Evolutionary conservation across 2,113 vertebrate species (phyloP), one percentile per base, ranked within the genome.

Genomic region (Barbus barbus): DNA sequence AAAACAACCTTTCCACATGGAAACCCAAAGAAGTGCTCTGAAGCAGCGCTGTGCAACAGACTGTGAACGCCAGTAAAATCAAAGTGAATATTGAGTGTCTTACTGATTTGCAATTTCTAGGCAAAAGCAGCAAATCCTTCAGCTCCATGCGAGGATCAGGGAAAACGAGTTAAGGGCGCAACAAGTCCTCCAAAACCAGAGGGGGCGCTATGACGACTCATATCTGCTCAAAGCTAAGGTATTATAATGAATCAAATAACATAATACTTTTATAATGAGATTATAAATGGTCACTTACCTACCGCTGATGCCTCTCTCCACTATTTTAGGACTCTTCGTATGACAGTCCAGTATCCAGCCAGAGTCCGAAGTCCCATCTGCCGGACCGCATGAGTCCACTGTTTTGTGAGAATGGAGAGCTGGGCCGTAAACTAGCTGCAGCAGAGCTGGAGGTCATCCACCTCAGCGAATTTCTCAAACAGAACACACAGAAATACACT

Each of bases 91-190:
- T 2, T 41, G n/a, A 46, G 33, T 9, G 14, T 78, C 3, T 76
- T 12, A 60, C 60, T 48, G 4, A n/a, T 53, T 14, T 20, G 11
- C 7, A 5, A 22, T 44, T 95, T 93, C 56, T 91, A 99, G 98
- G 85, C 98, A 99, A 89, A 98, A 97, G 90, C 97, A 98, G 87
- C 96, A 99, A 92, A 98, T 99, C 84, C 91, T 95, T 78, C 95
- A 93, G 82, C 93, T 99, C 3, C 96, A 97, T n/a, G 96, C 96
- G 53, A 94, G 94, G 87, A 96, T 99, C 93, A 94, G 95, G 83
- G 96, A 97, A 90, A 98, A 97, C 31, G 96, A 98, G 91, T 91
- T 97, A 41, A 87, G 95, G 90, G 95, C 94, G 24, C 96, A 97
- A 74, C 97, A 96, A 58, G 96, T 96, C 78, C 93, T 96, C 84